A percentile compares a stretch with the other conserved stretches of the same genome.
These are phyloP conservation scores for Pachyrhynchus sulphureomaculatus DNA, from an alignment of 1,140 invertebrate genomes.

Conservation along the genomic window DNA sequence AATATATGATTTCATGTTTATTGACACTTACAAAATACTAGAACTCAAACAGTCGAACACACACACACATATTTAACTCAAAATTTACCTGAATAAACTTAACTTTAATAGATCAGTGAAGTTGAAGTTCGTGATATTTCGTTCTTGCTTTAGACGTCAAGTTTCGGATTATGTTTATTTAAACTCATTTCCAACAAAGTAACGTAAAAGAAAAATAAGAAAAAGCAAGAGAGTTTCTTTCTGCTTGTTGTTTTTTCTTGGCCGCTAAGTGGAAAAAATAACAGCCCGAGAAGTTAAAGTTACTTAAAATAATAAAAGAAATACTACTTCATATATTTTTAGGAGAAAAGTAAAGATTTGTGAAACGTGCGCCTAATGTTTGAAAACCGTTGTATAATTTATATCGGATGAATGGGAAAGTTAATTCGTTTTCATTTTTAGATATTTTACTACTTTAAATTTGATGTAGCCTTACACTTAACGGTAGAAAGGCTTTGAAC, in stretches of 20 bases:
- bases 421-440: no score
- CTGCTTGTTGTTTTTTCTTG: conserved; percentile 17
- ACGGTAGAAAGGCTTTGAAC: no score
- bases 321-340: background rate
- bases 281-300: conserved; percentile 1
- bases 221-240: background rate
- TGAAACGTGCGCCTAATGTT: no score
- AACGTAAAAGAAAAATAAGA: conserved; percentile 14
- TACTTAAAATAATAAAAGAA: conserved; percentile 7
- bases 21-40: no score
- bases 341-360: background rate
- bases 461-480: no score
- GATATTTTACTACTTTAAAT: no score
- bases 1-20: no score
- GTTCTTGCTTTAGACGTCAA: conserved; percentile 4
- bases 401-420: no score
- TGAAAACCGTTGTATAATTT: no score
- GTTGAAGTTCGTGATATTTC: conserved; percentile 25
- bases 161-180: conserved; percentile 27
- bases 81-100: conserved; percentile 4
- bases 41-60: background rate
- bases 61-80: background rate
- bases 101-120: conserved; percentile 19
- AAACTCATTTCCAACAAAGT: conserved; percentile 19
- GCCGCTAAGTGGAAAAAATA: conserved; percentile 21